These are phyloP conservation scores for Cherax destructor DNA, from an alignment of 1,140 invertebrate species.

Conservation along the genomic window DNA sequence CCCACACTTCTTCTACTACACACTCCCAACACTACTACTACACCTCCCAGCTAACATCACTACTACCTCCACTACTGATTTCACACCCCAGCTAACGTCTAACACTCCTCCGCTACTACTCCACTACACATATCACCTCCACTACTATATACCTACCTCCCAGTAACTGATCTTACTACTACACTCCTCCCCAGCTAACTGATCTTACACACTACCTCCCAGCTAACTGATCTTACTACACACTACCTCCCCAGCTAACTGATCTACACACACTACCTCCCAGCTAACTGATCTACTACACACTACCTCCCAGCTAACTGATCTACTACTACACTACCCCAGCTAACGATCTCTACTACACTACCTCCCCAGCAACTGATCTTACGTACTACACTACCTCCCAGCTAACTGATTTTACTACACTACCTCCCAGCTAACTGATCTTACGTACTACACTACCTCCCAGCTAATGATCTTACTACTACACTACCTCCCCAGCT, in stretches of 20 bases:
- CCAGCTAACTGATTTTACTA: conserved; percentile 28
- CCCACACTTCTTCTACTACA: no score
- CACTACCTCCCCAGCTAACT: conserved; percentile 42
- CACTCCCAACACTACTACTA: no score
- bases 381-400: conserved; percentile 34
- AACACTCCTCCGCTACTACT: no score
- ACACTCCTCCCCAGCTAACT: conserved; percentile 43
- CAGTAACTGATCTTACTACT: neutral
- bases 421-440: conserved; percentile 39
- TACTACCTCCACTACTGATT: no score
- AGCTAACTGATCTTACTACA: conserved; percentile 3
- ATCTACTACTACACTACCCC: no score
- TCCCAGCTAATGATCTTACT: conserved; percentile 3
- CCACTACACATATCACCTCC: no score
- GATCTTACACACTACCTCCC: conserved; percentile 13
- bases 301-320: conserved; percentile 39
- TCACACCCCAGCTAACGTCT: no score
- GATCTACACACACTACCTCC: conserved; percentile 16
- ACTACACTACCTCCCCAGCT: conserved; percentile 55
- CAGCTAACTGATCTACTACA: conserved; percentile 5
- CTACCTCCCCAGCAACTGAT: conserved; percentile 31
- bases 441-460: conserved; percentile 21
- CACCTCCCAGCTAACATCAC: no score
- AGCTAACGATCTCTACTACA: no score
- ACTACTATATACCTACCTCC: no score